Conservation (phyloP, 2,797 vertebrate genomes). For the Sebastes vulpes region DNA sequence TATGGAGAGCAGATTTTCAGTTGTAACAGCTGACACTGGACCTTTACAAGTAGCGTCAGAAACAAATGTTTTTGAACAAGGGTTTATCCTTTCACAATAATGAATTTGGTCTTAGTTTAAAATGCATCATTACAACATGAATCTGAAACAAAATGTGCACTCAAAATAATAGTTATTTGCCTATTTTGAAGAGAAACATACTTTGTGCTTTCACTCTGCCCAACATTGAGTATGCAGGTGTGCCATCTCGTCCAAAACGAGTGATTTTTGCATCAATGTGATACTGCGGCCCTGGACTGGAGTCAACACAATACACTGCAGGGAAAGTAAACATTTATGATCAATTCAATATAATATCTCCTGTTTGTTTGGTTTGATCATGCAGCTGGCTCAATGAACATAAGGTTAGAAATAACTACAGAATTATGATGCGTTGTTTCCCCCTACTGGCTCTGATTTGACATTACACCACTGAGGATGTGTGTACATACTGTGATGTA, state of each 20-base stretch:
- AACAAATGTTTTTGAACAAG: not conserved
- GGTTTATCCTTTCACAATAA: not conserved
- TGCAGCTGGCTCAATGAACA: not conserved
- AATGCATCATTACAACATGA: not conserved
- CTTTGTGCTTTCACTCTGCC: conserved; percentile 79
- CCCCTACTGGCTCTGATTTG: conserved; percentile 47
- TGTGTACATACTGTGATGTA: not conserved
- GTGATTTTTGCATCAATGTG: conserved; percentile 88
- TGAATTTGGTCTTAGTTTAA: not conserved
- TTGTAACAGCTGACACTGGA: conserved; percentile 43
- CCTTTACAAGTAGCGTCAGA: conserved; percentile 3
- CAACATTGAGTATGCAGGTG: conserved; percentile 89
- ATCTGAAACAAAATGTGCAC: not conserved
- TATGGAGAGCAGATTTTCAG: conserved; percentile 31
- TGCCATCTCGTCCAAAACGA: conserved; percentile 87
- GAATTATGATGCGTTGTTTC: conserved; percentile 33
- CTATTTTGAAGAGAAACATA: conserved; percentile 45
- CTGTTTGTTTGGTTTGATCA: not conserved
- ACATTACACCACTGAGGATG: conserved; percentile 19
- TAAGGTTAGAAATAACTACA: not conserved
- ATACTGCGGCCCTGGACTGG: conserved; percentile 90
- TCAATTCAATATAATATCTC: not conserved
- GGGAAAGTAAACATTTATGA: not conserved
- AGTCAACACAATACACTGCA: conserved; percentile 83
- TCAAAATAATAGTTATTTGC: not conserved